Evolutionary conservation across 2,888 invertebrate species (phyloP), one percentile per base, ranked within the genome.

Genomic region (Lottia scabra): DNA sequence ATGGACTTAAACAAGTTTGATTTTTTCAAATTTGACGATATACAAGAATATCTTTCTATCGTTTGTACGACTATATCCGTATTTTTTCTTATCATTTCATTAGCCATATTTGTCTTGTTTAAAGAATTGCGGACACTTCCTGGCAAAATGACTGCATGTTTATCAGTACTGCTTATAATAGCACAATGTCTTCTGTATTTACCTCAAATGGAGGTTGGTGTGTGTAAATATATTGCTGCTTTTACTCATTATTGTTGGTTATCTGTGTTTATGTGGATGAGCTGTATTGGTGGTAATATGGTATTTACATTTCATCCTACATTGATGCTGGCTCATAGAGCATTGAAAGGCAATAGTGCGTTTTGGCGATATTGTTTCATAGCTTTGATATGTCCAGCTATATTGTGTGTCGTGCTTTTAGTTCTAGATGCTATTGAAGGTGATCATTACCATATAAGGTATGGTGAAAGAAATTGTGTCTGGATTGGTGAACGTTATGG

Each of bases 391-490:
- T 12, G 19, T 2, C 56, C 56, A 2, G 19, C 2, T 56, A 19
- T 56, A 19, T 23, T 56, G 23, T 19, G 19, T 19, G 23, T 56
- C 23, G 19, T 23, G 23, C 23, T 56, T 19, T 56, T 56, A 13
- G 56, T 56, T 3, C 19, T 56, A 6, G 56, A 56, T 13, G 0
- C 23, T 23, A 1, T 56, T 56, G 13, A 19, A 6, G 56, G 23
- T 23, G 23, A 23, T 13, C 56, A 19, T 12, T 10, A 12, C 10
- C 3, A 19, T 12, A 23, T 72, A 13, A 64, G 64, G 6, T 72
- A 72, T 13, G 72, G 72, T n/a, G 44, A 27, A 5, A 43, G 46
- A 2, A 26, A 45, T 8, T 72, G 72, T 23, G 64, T 46, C 6
- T 72, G 72, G 68, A 71, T 71, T 68, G 30, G 48, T 13, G 8